Evolutionary conservation across 2,888 invertebrate species (phyloP).

Genomic region (Octonoba sinensis): DNA sequence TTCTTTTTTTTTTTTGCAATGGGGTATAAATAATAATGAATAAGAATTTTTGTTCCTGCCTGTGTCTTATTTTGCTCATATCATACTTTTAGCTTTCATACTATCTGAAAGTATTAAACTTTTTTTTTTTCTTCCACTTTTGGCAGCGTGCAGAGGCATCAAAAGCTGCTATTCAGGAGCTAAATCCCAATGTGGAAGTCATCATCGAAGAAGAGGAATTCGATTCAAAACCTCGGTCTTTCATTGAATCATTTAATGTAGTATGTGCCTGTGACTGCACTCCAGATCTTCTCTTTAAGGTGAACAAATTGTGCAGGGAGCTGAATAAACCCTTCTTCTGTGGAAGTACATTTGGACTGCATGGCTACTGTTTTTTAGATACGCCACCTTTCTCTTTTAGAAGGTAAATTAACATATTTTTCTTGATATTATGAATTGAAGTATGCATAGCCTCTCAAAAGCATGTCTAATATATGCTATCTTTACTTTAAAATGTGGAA

Average conservation of each 20-base stretch:
- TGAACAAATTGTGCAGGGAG: slow-evolving; percentile 56
- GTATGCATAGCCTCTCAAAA: too few relatives aligned
- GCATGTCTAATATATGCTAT: too few relatives aligned
- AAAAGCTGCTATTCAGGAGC: slow-evolving; percentile 80
- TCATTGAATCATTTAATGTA: slow-evolving; percentile 49
- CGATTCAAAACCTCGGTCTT: slow-evolving; percentile 23
- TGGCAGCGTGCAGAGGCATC: slow-evolving; percentile 87
- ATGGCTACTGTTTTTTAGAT: slow-evolving; percentile 92
- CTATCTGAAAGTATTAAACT: too few relatives aligned
- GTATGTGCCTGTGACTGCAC: slow-evolving; percentile 58
- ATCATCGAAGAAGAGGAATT: slow-evolving; percentile 68
- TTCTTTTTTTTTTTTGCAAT: too few relatives aligned
- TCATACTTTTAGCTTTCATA: too few relatives aligned
- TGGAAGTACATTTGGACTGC: slow-evolving; percentile 81
- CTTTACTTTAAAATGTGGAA: too few relatives aligned
- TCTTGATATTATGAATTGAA: too few relatives aligned
- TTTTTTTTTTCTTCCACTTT: not conserved
- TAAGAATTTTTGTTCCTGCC: too few relatives aligned
- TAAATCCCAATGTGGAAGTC: slow-evolving; percentile 95
- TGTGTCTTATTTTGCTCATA: too few relatives aligned
- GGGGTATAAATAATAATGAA: too few relatives aligned
- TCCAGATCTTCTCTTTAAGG: slow-evolving; percentile 32
- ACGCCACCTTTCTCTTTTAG: slow-evolving; percentile 82
- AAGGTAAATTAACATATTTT: slow-evolving; percentile 76
- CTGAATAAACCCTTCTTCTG: slow-evolving; percentile 60